Percentiles rank a stretch among this genome's conserved stretches.
Conservation (phyloP, 2,113 vertebrate species). For the Ageneiosus marmoratus region DNA sequence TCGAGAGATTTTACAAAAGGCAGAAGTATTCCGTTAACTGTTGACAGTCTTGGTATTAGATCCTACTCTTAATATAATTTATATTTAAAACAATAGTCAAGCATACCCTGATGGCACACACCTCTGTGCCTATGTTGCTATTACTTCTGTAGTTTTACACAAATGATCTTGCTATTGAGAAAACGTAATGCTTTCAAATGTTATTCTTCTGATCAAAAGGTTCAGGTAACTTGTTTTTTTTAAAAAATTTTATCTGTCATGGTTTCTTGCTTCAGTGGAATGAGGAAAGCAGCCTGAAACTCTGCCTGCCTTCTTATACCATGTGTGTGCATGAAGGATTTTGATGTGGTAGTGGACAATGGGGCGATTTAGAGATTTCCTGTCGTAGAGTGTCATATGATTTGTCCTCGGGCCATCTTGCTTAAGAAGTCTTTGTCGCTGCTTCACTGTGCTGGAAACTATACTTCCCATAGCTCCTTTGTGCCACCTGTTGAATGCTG, state of each 20-base stretch:
- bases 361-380: slow-evolving; percentile 76
- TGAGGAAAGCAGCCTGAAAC: slow-evolving; percentile 8
- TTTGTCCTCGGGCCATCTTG: slow-evolving; percentile 72
- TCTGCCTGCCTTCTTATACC: not conserved
- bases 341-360: slow-evolving; percentile 70
- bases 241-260: slow-evolving; percentile 2
- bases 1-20: not conserved
- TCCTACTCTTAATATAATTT: not conserved
- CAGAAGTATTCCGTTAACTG: not conserved
- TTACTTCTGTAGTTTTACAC: not conserved
- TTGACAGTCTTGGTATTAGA: not conserved
- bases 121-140: not conserved
- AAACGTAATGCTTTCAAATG: slow-evolving; percentile 1
- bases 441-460: slow-evolving; percentile 71
- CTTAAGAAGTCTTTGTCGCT: slow-evolving; percentile 71
- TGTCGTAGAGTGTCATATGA: slow-evolving; percentile 77
- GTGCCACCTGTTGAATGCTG: slow-evolving; percentile 74
- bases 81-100: not conserved
- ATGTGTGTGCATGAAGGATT: slow-evolving; percentile 51
- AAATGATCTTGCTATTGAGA: not conserved
- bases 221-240: not conserved
- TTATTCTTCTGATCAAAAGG: slow-evolving; percentile 1
- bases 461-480: slow-evolving; percentile 74
- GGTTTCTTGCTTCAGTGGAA: not conserved
- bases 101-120: not conserved